Percentiles rank a stretch among this genome's conserved stretches.
Evolutionary conservation across 2,888 invertebrate species (phyloP).

Genomic region (Timema cristinae): DNA sequence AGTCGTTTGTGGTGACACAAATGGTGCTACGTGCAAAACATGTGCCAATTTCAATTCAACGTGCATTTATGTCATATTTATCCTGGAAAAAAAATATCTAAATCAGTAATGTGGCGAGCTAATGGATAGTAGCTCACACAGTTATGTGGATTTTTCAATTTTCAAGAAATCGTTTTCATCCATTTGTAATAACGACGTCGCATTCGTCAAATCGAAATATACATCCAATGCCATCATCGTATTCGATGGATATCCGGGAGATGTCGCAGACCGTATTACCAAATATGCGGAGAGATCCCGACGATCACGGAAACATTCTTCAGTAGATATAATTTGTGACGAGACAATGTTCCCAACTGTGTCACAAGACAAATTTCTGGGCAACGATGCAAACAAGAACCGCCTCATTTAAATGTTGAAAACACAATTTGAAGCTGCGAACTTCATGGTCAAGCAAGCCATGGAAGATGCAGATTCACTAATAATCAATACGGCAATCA

Average conservation of each 20-base stretch:
- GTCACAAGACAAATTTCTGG: background rate
- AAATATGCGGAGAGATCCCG: background rate
- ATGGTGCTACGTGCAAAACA: too few relatives aligned
- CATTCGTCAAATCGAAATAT: background rate
- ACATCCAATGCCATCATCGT: background rate
- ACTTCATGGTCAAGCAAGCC: background rate
- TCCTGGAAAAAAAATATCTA: too few relatives aligned
- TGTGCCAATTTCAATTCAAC: too few relatives aligned
- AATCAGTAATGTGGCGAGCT: too few relatives aligned
- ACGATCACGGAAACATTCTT: constrained; percentile 3
- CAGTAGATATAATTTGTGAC: background rate
- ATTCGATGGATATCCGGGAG: constrained; percentile 2
- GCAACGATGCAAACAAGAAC: constrained; percentile 5
- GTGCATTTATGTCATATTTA: too few relatives aligned
- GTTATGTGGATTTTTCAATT: too few relatives aligned
- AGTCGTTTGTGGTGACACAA: too few relatives aligned
- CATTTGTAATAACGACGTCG: constrained; percentile 8
- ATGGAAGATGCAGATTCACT: background rate
- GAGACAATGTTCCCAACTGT: constrained; percentile 3
- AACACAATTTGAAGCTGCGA: background rate
- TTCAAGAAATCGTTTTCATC: constrained; percentile 11
- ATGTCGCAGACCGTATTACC: background rate
- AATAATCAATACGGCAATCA: constrained; percentile 10
- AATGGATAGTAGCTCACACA: too few relatives aligned
- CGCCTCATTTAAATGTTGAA: background rate